Evolutionary conservation across 2,797 vertebrate species (phyloP).

Genomic region (Amblyopsis hoosieri): DNA sequence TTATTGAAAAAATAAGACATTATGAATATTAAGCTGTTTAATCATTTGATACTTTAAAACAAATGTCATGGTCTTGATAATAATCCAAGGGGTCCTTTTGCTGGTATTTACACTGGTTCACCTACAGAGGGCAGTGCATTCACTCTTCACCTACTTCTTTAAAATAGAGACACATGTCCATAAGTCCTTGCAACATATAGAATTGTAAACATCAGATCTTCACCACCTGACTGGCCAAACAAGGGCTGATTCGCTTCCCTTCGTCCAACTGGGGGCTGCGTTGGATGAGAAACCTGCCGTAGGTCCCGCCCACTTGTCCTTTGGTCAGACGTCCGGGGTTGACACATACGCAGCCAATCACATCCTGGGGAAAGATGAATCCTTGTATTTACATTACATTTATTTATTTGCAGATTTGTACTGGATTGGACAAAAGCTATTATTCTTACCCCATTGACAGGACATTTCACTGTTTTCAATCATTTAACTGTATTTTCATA

Average conservation of each 20-base stretch:
- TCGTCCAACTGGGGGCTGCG: constrained; percentile 26
- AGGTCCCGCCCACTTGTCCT: constrained; percentile 92
- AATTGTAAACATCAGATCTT: constrained; percentile 77
- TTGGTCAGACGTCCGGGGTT: constrained; percentile 94
- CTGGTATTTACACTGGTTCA: constrained; percentile 13
- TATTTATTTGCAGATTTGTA: too few relatives aligned
- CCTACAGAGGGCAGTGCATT: neutral
- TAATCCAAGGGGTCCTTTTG: neutral
- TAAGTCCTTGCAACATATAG: neutral
- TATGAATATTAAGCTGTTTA: neutral
- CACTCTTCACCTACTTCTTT: neutral
- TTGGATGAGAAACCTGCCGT: constrained; percentile 80
- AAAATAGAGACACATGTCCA: too few relatives aligned
- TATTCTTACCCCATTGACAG: too few relatives aligned
- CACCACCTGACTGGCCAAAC: constrained; percentile 86
- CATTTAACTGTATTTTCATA: too few relatives aligned
- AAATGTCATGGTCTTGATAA: neutral
- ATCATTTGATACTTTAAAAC: neutral
- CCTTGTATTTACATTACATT: neutral
- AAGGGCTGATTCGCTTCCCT: constrained; percentile 69
- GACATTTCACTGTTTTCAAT: too few relatives aligned
- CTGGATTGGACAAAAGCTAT: too few relatives aligned
- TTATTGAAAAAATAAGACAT: constrained; percentile 35
- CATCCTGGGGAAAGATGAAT: constrained; percentile 71
- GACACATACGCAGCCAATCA: constrained; percentile 87